These are phyloP conservation scores for Myopa tessellatipennis DNA, from an alignment of 2,888 invertebrate genomes.

Conservation along the genomic window DNA sequence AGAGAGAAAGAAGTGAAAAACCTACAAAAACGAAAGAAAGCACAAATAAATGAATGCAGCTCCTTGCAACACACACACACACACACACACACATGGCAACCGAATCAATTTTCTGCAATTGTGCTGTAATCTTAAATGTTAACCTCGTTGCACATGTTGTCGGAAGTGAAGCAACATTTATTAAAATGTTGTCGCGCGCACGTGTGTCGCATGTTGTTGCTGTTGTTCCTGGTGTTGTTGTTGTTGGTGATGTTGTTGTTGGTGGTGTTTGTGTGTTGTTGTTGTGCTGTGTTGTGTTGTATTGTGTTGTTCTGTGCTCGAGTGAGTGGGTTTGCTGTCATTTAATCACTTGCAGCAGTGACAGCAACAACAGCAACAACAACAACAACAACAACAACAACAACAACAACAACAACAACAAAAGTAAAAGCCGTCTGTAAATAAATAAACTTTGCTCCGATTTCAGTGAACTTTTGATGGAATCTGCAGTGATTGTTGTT, in stretches of 20 bases:
- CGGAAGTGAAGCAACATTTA: conserved; percentile 15
- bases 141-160: conserved; percentile 22
- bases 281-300: no score
- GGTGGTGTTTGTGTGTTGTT: no score
- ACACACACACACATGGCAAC: not conserved
- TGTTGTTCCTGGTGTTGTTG: no score
- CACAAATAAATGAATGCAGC: not conserved
- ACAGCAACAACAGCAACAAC: not conserved
- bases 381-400: no score
- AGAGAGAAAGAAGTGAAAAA: not conserved
- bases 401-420: not conserved
- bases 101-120: conserved; percentile 1
- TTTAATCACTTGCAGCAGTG: not conserved
- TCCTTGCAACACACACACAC: not conserved
- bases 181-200: conserved; percentile 4
- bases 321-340: not conserved
- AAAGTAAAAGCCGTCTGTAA: not conserved
- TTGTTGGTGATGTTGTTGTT: no score
- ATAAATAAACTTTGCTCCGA: conserved; percentile 18
- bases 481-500: not conserved
- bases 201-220: not conserved
- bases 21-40: not conserved
- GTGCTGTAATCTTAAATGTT: conserved; percentile 20
- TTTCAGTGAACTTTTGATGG: conserved; percentile 21
- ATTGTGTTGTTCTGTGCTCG: no score